Base-by-base conservation (phyloP, 2,888 invertebrate species). In the Platypus cylindrus region DNA sequence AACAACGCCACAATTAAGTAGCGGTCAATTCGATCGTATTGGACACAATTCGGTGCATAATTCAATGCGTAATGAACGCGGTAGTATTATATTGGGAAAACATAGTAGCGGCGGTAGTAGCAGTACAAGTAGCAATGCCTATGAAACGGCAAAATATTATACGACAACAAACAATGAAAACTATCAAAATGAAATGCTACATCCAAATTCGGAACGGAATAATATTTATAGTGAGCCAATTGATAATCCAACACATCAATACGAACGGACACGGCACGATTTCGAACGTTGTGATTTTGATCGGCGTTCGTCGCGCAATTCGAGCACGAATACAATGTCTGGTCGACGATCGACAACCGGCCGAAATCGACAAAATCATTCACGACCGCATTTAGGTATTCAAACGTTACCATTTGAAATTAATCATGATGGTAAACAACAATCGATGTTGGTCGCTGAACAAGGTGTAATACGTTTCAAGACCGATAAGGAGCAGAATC, bases 401-500 rank as follows among this genome's bases (percentile, higher is more conserved):
- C 74, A 55, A 64, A 75, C 65, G 50, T 64, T 56, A 63, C 73
- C 61, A 3, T n/a, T n/a, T n/a, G n/a, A n/a, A n/a, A n/a, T n/a
- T n/a, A 53, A 67, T 47, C 71, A 71, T 50, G 71, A 67, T 49
- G n/a, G n/a, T n/a, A 59, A 63, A 49, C 67, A 70, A 48, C 58
- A 66, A 37, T 75, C 85, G 47, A 86, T 89, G 84, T 64, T 89
- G 43, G 85, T 87, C n/a, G 82, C 85, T 41, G 89, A 90, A 55
- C 83, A 87, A 54, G 87, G 89, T 3, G 86, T 89, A 60, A 79
- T 89, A 9, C 68, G 90, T 47, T 87, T 89, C 63, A 71, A 85
- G 42, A 77, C 80, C 11, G 65, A 84, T 47, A 42, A 51, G 36
- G 58, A 59, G 36, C 47, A 55, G 37, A 57, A 56, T 44, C 59